Evolutionary conservation across 37 sponge, comb jelly and placozoan species (phyloP), one percentile per base, ranked within the genome.

Genomic region (Theonella swinhoei): DNA sequence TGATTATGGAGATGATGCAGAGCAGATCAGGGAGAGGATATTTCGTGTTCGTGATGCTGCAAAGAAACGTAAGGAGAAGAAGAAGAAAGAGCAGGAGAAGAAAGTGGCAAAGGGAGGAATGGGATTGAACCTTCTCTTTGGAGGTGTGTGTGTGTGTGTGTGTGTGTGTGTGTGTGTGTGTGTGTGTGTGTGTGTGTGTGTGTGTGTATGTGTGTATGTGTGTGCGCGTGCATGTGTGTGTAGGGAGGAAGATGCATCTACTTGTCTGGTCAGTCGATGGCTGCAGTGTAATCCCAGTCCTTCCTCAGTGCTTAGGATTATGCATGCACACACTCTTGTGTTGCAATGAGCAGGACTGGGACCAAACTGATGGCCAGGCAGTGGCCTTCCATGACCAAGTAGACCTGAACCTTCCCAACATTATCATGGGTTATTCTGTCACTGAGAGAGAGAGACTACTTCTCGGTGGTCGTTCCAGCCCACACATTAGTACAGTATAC

Each of bases 321-420:
- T 65, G 25, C 38, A 26, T 33, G 37, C 32, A 0, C n/a, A n/a
- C n/a, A n/a, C n/a, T n/a, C n/a, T n/a, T n/a, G n/a, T n/a, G n/a
- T n/a, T n/a, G n/a, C n/a, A n/a, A n/a, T n/a, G n/a, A n/a, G n/a
- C n/a, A n/a, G n/a, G n/a, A n/a, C n/a, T n/a, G n/a, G n/a, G n/a
- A n/a, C n/a, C n/a, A n/a, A n/a, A n/a, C n/a, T n/a, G n/a, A n/a
- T n/a, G n/a, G n/a, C n/a, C n/a, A n/a, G n/a, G n/a, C n/a, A n/a
- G n/a, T n/a, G n/a, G n/a, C n/a, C 9, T 20, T 70, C 37, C 17
- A 35, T 63, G 72, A 42, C 81, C 62, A 70, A 68, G 67, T 25
- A 36, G 87, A 81, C 91, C 91, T 90, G 76, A 81, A 73, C 87
- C 87, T 85, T 81, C 91, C 91, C 33, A 90, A 85, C 36, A 14